These are phyloP conservation scores for Tylochromis polylepis DNA, from an alignment of 2,113 vertebrate species.

Conservation along the genomic window DNA sequence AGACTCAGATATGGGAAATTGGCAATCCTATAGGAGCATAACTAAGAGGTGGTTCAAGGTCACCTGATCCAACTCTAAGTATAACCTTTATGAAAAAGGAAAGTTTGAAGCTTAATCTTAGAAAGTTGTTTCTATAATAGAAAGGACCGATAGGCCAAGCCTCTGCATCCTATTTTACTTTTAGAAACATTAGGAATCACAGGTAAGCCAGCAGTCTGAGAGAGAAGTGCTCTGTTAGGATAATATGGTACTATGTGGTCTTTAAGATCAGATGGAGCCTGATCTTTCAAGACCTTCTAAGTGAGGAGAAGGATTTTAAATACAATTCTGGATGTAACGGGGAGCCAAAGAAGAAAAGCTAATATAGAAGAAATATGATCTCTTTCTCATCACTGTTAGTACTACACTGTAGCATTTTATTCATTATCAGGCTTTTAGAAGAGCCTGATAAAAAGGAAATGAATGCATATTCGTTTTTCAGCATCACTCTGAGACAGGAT, in stretches of 20 bases:
- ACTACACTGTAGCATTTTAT: neutral
- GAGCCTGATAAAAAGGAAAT: neutral
- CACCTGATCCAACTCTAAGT: neutral
- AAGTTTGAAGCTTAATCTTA: neutral
- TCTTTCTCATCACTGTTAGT: neutral
- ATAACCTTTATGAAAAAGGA: neutral
- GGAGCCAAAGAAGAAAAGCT: neutral
- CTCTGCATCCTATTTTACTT: neutral
- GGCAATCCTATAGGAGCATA: too few species aligned
- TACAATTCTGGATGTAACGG: neutral
- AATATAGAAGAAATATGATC: neutral
- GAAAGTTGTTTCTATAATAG: neutral
- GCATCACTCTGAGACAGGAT: neutral
- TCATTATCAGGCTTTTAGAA: neutral
- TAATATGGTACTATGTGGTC: neutral
- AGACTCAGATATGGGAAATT: neutral
- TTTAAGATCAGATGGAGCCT: neutral
- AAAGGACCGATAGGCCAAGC: neutral
- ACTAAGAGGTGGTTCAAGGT: neutral
- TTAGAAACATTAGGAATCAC: neutral
- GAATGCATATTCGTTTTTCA: neutral
- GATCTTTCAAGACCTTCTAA: neutral
- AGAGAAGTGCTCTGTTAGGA: neutral
- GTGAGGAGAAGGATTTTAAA: neutral
- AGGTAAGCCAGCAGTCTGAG: neutral